Evolutionary conservation across 2,113 vertebrate species (phyloP), one percentile per base, ranked within the genome.

Genomic region (Lagopus leucura): DNA sequence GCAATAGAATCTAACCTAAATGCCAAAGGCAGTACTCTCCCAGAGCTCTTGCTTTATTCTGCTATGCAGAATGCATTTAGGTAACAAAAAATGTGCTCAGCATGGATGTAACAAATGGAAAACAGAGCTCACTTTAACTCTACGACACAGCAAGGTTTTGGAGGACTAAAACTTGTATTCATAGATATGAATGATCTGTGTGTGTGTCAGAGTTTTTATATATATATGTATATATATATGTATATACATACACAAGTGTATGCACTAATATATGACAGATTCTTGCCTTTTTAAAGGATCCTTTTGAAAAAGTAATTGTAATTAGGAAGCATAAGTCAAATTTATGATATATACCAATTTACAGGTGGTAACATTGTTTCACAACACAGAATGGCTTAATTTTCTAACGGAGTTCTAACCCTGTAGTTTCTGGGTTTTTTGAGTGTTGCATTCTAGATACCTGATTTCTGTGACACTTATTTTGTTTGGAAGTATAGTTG

Each of bases 121-220:
- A 24, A n/a, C 32, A 13, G 38, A 64, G 15, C 27, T 74, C 57
- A 28, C 38, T 74, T 45, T 15, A 58, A 24, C 8, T 86, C 30
- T 71, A 16, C 36, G 65, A 32, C 19, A 17, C 50, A 66, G n/a
- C 11, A 55, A 8, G 3, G 2, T 76, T 65, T 82, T 45, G 38
- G 47, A 81, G n/a, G 11, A 42, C 54, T 77, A 2, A 61, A 42
- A 30, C 7, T 71, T 58, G 16, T 20, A 45, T 17, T 27, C 12
- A n/a, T 34, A 57, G 52, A 61, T 65, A 52, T 2, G 9, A 38
- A 36, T 45, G 19, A 40, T 6, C 27, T 52, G 1, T n/a, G 3
- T 50, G 25, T 34, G 3, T 58, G 20, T 60, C 0, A 0, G 69
- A 42, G 17, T 50, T 6, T 78, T 5, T 9, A 17, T 27, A 12